Evolutionary conservation across 2,888 invertebrate genomes (phyloP), one percentile per base, ranked within the genome.

Genomic region (Boloria selene): DNA sequence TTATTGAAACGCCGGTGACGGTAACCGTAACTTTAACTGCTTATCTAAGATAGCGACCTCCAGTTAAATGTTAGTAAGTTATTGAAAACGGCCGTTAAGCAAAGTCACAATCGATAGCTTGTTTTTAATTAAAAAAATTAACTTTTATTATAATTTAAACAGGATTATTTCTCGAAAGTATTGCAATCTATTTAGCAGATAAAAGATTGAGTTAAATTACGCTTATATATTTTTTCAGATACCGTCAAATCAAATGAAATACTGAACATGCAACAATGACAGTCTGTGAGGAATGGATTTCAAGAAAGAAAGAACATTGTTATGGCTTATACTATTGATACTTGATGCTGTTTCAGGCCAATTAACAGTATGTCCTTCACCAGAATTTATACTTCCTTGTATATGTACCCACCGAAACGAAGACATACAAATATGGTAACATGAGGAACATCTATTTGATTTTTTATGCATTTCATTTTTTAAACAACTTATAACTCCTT

Each of bases 391-490:
- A 76, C 86, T 96, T 65, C 97, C 97, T 26, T 97, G 97, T 82
- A 94, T 97, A 75, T 97, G 97, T 84, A 94, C 96, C 38, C 93
- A 95, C 71, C 93, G 96, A 55, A 94, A 94, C 77, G 95, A 95
- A 79, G 97, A 97, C 78, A 93, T 96, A 74, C 97, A 97, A 93
- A 96, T 97, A 91, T 97, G 97, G 97, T 97, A 90, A 88, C 75
- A 71, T 38, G 31, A 31, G 13, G 22, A 22, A 22, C 22, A 49
- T 31, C 26, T 14, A 47, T 14, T 10, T 16, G 1, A 3, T 18
- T 3, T 55, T 16, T 56, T 22, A 49, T 16, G 47, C 14, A 49
- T 56, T 26, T 14, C 4, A 54, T 17, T 53, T 10, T 22, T 10
- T 53, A n/a, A 6, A 31, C 3, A 26, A 10, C 7, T 3, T 49